Conservation (phyloP, 2,113 vertebrate species). For the Nasalis larvatus region DNA sequence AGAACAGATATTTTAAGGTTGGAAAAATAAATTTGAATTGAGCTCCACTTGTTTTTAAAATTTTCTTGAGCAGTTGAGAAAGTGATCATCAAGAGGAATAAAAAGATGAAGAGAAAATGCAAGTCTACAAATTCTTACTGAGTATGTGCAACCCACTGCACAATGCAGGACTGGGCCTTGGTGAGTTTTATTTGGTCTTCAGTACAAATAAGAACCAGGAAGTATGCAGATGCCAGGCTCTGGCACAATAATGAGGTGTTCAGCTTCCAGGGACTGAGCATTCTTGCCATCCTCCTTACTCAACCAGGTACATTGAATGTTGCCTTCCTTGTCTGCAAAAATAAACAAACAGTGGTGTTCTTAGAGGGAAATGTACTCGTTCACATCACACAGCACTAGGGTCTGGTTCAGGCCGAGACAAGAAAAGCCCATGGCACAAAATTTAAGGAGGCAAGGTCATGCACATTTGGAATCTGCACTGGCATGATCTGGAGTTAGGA, state of each 20-base stretch:
- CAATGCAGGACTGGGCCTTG: not conserved
- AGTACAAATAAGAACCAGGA: not conserved
- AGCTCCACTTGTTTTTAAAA: not conserved
- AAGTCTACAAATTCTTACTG: not conserved
- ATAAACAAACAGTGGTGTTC: not conserved
- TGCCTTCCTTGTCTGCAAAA: not conserved
- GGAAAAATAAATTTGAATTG: constrained; percentile 4
- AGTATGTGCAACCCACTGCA: not conserved
- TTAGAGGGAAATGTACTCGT: not conserved
- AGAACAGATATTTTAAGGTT: not conserved
- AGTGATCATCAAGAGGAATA: not conserved
- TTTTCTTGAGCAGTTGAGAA: not conserved
- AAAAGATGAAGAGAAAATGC: not conserved
- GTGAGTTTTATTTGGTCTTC: not conserved
- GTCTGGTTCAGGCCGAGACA: not conserved
- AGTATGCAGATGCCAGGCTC: not conserved
- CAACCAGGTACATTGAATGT: not conserved
- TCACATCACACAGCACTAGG: not conserved
- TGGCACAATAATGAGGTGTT: not conserved
- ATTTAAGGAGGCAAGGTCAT: not conserved
- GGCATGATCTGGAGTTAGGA: not conserved
- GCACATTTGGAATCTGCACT: not conserved
- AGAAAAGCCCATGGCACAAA: not conserved
- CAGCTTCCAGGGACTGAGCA: not conserved
- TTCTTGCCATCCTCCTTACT: not conserved